These are phyloP conservation scores for Lethenteron camtschaticum DNA, from an alignment of 2,113 vertebrate species.

Conservation along the genomic window DNA sequence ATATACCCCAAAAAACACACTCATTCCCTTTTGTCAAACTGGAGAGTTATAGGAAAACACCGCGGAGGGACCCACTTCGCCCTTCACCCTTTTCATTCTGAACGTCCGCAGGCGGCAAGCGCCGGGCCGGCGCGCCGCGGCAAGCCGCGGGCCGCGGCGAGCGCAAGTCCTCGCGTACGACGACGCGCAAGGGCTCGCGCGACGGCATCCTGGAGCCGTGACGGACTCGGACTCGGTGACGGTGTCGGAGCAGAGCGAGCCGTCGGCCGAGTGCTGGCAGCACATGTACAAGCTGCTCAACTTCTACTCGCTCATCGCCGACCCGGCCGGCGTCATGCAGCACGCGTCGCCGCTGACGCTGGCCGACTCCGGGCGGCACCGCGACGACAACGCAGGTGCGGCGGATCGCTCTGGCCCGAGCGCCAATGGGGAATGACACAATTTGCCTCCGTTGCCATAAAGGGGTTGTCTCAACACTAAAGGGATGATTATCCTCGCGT, in stretches of 20 bases:
- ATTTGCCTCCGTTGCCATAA: too few species aligned
- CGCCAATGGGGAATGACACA: too few species aligned
- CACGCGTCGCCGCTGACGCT: constrained; percentile 53
- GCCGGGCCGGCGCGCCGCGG: constrained; percentile 36
- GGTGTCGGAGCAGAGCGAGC: constrained; percentile 90
- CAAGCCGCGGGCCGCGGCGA: constrained; percentile 61
- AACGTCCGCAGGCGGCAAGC: too few species aligned
- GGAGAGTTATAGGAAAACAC: too few species aligned
- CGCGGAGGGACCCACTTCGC: too few species aligned
- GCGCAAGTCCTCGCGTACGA: constrained; percentile 72
- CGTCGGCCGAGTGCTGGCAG: constrained; percentile 95
- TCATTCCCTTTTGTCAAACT: too few species aligned
- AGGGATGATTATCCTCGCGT: too few species aligned
- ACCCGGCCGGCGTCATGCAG: constrained; percentile 85
- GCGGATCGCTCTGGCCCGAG: too few species aligned
- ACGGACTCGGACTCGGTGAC: constrained; percentile 92
- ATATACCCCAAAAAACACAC: too few species aligned
- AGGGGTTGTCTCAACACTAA: too few species aligned
- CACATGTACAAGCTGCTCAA: constrained; percentile 98
- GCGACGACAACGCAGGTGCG: too few species aligned
- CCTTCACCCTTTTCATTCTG: too few species aligned
- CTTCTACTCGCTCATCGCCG: constrained; percentile 95
- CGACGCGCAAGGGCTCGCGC: constrained; percentile 77
- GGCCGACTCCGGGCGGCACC: not conserved
- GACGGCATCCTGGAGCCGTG: constrained; percentile 68